Base-by-base conservation (phyloP, 2,113 vertebrate genomes). In the Poeciliopsis prolifica region DNA sequence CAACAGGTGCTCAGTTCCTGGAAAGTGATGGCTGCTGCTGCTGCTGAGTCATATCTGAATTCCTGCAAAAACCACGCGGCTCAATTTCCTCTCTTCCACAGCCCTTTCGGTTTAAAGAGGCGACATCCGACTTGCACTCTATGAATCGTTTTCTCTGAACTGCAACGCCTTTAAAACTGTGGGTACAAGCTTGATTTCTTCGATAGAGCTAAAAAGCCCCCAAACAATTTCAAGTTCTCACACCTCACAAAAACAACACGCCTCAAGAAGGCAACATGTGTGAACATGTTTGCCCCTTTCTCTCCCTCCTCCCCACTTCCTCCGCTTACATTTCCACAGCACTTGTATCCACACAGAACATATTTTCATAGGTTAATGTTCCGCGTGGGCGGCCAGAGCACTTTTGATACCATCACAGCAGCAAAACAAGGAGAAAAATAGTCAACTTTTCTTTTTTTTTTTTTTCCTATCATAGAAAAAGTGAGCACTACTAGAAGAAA, bases 1-100 rank as follows among this genome's bases (percentile, higher is more conserved):
- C 65, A 30, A 61, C 81, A 88, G 86, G 88, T 90, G 87, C 86
- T 74, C 60, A 64, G 84, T 94, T 94, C 92, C 88, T 94, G 93
- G 92, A 94, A 93, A 92, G 90, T 76, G 65, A 75, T 74, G 28
- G 1, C 26, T 30, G 69, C 60, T 29, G 29, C 29, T 29, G 29
- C 29, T 81, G 86, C 82, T 92, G 90, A 93, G 80, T 92, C 85
- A 92, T 86, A 85, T n/a, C 72, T 35, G 70, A 77, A 87, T 68
- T 87, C 81, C 51, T 72, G 75, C 86, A 63, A 31, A 26, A 79
- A 90, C 87, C 87, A 62, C 88, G 78, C 9, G 72, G 35, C 58
- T 70, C 62, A 44, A 48, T 82, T 54, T 61, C 68, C 75, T 78
- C 61, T 79, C 77, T 58, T 71, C 68, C 58, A 64, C 63, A 70